Conservation (phyloP, 2,113 vertebrate species). For the Tor tambroides region DNA sequence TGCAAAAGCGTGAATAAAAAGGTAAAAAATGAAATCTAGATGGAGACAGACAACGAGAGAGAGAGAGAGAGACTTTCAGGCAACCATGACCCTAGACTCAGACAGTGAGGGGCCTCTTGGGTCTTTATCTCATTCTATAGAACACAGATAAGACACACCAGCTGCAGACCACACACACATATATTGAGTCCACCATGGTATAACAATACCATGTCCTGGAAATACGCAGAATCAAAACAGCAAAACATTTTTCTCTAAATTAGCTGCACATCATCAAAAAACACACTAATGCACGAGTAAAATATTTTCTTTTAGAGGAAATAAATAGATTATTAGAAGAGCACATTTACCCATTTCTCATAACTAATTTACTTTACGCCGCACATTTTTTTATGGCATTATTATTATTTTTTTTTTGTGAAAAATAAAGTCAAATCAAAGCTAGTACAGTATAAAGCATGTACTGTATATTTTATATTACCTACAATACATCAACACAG, state of each 20-base stretch:
- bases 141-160: constrained; percentile 67
- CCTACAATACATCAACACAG: neutral
- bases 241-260: neutral
- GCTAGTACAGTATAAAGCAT: neutral
- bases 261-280: neutral
- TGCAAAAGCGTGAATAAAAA: constrained; percentile 23
- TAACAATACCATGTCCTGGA: neutral
- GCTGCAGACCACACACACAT: constrained; percentile 63
- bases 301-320: neutral
- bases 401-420: neutral
- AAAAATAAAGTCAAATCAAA: neutral
- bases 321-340: neutral
- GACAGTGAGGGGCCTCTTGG: constrained; percentile 59
- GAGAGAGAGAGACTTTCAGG: constrained; percentile 71
- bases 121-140: constrained; percentile 63
- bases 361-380: neutral
- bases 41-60: constrained; percentile 3
- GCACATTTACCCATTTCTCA: neutral
- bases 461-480: neutral
- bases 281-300: neutral
- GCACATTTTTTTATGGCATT: neutral
- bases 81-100: constrained; percentile 47
- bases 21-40: constrained; percentile 51
- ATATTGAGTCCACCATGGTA: neutral
- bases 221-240: neutral